Percentiles rank a stretch among this genome's conserved stretches.
Evolutionary conservation across 1,140 invertebrate species (phyloP).

Genomic region (Rhizoglyphus robini): DNA sequence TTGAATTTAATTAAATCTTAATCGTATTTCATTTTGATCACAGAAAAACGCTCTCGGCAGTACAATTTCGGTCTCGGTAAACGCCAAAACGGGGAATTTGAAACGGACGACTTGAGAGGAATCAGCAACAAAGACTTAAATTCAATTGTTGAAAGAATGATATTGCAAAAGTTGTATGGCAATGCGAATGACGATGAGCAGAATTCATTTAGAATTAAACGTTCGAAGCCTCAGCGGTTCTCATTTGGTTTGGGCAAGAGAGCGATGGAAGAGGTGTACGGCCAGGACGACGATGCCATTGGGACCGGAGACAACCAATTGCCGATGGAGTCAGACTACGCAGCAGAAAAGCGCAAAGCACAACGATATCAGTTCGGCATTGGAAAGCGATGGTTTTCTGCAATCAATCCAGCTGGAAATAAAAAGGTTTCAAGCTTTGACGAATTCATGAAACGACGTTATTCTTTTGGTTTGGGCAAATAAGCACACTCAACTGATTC

Average conservation of each 20-base stretch:
- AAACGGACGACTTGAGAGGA: background rate
- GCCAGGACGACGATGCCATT: slow-evolving; percentile 8
- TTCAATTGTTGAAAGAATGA: background rate
- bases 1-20: no score
- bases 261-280: slow-evolving; percentile 20
- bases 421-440: slow-evolving; percentile 19
- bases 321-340: background rate
- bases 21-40: no score
- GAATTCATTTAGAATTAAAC: background rate
- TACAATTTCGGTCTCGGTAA: slow-evolving; percentile 6
- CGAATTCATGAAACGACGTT: slow-evolving; percentile 26
- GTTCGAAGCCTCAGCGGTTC: slow-evolving; percentile 20
- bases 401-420: background rate
- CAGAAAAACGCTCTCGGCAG: background rate
- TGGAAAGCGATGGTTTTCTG: slow-evolving; percentile 16
- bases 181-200: background rate
- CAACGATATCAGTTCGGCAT: slow-evolving; percentile 15
- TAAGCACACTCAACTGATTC: background rate
- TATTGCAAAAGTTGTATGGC: background rate
- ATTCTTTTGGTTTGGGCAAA: slow-evolving; percentile 24
- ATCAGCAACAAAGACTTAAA: background rate
- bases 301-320: background rate
- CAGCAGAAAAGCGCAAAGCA: slow-evolving; percentile 17
- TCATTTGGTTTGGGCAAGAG: slow-evolving; percentile 24
- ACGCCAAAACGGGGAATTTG: background rate